phyloP scores from a whole-genome alignment of 2,797 vertebrate species.

The Chaetophractus vellerosus region DNA sequence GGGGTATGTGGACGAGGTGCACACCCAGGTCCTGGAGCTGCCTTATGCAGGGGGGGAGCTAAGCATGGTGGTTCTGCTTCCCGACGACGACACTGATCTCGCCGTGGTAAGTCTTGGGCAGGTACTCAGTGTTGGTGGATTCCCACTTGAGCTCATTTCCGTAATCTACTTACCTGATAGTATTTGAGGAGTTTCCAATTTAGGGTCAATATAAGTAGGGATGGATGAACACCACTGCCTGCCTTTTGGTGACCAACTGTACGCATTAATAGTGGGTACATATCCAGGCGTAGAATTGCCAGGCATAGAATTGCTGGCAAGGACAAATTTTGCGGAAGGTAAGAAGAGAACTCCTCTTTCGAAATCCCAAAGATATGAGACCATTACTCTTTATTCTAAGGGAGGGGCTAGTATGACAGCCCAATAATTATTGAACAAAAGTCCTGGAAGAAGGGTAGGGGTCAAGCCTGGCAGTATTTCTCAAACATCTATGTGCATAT shows the following conservation, averaged over 20 bases:
- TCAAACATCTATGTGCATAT: not conserved
- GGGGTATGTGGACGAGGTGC: not conserved
- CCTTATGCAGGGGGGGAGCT: slow-evolving; percentile 48
- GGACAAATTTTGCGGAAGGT: not conserved
- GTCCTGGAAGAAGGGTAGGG: not conserved
- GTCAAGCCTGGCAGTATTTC: not conserved
- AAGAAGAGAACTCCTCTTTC: too few species aligned
- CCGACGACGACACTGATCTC: not conserved
- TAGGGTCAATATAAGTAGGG: not conserved
- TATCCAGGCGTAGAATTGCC: not conserved
- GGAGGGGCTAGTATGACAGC: not conserved
- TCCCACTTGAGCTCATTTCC: not conserved
- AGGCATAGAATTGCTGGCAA: not conserved
- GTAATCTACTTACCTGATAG: too few species aligned
- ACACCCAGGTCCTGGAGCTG: slow-evolving; percentile 72
- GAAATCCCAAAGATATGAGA: not conserved
- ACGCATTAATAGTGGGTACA: not conserved
- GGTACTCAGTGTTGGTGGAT: rapidly evolving
- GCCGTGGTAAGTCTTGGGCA: not conserved
- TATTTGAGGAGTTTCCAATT: not conserved
- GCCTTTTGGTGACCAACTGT: not conserved
- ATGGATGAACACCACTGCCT: not conserved
- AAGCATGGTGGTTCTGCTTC: slow-evolving; percentile 80
- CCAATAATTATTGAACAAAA: not conserved
- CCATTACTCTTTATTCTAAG: not conserved